phyloP scores from a whole-genome alignment of 1,140 invertebrate genomes.

The Metopolophium dirhodum region DNA sequence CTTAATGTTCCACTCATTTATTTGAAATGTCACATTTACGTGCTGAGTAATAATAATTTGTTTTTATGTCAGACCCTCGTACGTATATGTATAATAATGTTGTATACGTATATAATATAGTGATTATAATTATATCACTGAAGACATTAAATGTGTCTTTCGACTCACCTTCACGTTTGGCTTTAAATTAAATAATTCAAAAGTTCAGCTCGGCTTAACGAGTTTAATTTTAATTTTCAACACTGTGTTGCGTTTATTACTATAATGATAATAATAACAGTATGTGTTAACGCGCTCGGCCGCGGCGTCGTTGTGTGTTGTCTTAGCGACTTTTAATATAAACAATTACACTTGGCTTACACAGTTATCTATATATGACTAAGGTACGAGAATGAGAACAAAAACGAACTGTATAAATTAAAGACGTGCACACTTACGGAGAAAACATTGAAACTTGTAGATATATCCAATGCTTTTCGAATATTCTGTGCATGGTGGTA shows the following conservation, averaged over 20 bases:
- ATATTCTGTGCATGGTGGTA: background rate
- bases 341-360: background rate
- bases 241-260: background rate
- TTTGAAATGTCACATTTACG: slow-evolving; percentile 52
- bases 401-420: background rate
- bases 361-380: too few relatives aligned
- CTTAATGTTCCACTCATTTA: slow-evolving; percentile 50
- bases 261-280: background rate
- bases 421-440: background rate
- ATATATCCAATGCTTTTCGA: background rate
- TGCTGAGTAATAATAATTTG: slow-evolving; percentile 50
- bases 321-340: background rate
- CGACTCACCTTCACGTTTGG: background rate
- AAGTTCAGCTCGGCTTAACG: slow-evolving; percentile 13
- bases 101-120: background rate
- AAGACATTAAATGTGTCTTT: background rate
- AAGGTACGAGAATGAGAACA: background rate
- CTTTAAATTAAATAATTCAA: slow-evolving; percentile 7
- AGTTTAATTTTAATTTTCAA: background rate
- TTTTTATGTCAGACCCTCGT: slow-evolving; percentile 40
- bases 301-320: background rate
- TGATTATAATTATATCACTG: slow-evolving; percentile 10
- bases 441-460: background rate
- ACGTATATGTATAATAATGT: background rate
- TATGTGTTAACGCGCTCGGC: background rate